Conservation (phyloP, 2,797 vertebrate genomes). For the Sarcophilus harrisii region DNA sequence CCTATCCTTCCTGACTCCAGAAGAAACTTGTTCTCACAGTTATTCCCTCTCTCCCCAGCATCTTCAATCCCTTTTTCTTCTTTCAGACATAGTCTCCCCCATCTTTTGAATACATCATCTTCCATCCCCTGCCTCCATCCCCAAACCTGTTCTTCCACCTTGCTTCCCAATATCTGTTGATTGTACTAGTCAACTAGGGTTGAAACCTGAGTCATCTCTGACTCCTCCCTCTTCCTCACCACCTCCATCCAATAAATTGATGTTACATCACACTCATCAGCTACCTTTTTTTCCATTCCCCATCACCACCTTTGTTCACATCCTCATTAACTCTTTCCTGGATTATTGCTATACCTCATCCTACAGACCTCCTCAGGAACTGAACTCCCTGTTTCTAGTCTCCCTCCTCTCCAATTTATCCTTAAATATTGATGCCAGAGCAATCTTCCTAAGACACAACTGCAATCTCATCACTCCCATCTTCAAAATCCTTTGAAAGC, state of each 20-base stretch:
- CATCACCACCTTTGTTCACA: background rate
- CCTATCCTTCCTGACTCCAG: constrained; percentile 26
- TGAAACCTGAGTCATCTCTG: background rate
- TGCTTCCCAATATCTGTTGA: background rate
- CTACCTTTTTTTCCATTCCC: background rate
- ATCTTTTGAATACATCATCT: constrained; percentile 35
- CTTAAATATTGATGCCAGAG: background rate
- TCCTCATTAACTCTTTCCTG: background rate
- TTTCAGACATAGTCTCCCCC: background rate
- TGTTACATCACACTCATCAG: background rate
- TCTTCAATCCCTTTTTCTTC: constrained; percentile 15
- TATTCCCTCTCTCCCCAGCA: constrained; percentile 8
- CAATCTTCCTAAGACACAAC: background rate
- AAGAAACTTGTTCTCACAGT: background rate
- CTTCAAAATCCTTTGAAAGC: constrained; percentile 29
- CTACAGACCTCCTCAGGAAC: background rate
- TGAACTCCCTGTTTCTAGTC: background rate
- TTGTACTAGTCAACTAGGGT: background rate
- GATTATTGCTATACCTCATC: background rate
- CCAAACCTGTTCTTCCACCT: background rate
- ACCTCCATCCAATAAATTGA: background rate
- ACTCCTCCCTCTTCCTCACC: background rate
- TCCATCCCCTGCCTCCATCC: background rate
- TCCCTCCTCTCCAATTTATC: background rate
- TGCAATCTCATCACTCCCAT: background rate